Base-by-base conservation (phyloP, 2,113 vertebrate species). In the Orthonyx spaldingii region DNA sequence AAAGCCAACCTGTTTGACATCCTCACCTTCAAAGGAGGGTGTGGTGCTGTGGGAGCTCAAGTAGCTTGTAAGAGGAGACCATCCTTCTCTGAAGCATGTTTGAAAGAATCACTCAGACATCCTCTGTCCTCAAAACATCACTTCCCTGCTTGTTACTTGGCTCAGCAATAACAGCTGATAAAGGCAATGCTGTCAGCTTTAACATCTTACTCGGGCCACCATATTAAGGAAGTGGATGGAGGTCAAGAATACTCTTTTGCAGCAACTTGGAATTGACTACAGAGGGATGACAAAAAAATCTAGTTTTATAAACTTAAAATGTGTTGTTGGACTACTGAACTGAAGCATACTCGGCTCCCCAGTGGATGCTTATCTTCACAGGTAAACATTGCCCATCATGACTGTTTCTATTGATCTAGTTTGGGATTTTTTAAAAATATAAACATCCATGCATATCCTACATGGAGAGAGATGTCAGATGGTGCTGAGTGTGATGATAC, bases 1-100 rank as follows among this genome's bases (percentile, higher is more conserved):
- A 86, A 94, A 74, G 84, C 70, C 33, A 80, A 96, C 94, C 95
- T 88, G 92, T 93, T 85, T 76, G 92, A 84, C 87, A 61, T 84
- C 87, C 61, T 90, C 3, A 1, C 53, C 71, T 68, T 60, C 80
- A 33, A 59, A 91, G 39, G 2, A 33, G 89, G 95, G 95, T 7
- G 95, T 89, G 96, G 88, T 89, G 57, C 68, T 79, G 17, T 1
- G n/a, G 42, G 63, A 84, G 46, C 47, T 92, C 61, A 32, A 10
- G 28, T 4, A 47, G 27, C 37, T 47, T 66, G 35, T 27, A 32
- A 61, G 64, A 77, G 61, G 63, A 93, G 59, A 57, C 10, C 0
- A 3, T 46, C 35, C 33, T 82, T 32, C 64, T 35, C 64, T 42
- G 49, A 37, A 53, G 42, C 0, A 0, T 4, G 20, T 35, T 35